Conservation (phyloP, 1,140 invertebrate genomes). For the Homarus americanus region DNA sequence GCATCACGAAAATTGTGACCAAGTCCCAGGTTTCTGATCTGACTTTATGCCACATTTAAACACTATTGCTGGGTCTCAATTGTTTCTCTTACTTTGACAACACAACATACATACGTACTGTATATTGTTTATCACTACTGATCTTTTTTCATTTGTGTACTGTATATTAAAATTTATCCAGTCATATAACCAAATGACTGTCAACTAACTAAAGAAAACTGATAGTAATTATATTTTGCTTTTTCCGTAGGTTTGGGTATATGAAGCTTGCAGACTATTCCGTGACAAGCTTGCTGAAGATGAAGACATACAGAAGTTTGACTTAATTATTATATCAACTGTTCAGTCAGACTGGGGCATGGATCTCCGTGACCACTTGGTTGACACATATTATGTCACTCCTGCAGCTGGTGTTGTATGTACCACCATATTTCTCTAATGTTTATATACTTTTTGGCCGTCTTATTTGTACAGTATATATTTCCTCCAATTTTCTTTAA, state of each 20-base stretch:
- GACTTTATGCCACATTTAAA: too few species aligned
- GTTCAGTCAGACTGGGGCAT: conserved; percentile 80
- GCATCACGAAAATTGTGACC: too few species aligned
- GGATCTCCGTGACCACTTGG: conserved; percentile 78
- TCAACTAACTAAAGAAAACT: background rate
- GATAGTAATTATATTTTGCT: conserved; percentile 61
- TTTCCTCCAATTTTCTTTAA: background rate
- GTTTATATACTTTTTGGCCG: background rate
- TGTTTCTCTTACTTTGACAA: too few species aligned
- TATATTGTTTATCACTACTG: too few species aligned
- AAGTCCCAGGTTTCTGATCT: too few species aligned
- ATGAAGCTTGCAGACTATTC: conserved; percentile 89
- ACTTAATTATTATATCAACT: conserved; percentile 82
- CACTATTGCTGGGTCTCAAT: too few species aligned
- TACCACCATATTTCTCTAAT: background rate
- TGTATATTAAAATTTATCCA: too few species aligned
- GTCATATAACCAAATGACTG: too few species aligned
- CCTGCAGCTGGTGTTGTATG: conserved; percentile 77
- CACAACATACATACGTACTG: too few species aligned
- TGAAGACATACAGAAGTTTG: conserved; percentile 85
- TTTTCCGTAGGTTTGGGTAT: conserved; percentile 82
- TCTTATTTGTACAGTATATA: background rate
- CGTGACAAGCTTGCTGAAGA: conserved; percentile 85
- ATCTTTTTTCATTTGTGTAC: too few species aligned
- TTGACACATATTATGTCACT: conserved; percentile 79